phyloP scores from a whole-genome alignment of 2,888 invertebrate genomes.

The Empis stercorea region DNA sequence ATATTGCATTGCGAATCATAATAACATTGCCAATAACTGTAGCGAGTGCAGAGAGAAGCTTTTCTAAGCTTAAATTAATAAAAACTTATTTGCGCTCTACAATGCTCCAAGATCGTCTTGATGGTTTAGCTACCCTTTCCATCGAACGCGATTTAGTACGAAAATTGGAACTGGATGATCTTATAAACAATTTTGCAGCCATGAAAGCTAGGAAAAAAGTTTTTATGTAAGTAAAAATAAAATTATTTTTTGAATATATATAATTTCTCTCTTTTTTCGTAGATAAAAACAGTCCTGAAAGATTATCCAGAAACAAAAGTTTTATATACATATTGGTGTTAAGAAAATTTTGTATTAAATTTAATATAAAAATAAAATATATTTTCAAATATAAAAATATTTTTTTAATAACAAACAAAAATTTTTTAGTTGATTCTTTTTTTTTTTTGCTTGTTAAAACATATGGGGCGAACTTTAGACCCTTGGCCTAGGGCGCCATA shows the following conservation, averaged over 20 bases:
- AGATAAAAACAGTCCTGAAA: background rate
- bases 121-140: conserved; percentile 4
- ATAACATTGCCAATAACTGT: conserved; percentile 1
- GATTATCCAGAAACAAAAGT: background rate
- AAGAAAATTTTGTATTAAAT: background rate
- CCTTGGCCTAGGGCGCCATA: background rate
- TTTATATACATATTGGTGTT: background rate
- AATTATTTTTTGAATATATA: background rate
- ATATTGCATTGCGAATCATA: background rate
- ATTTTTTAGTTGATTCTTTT: background rate
- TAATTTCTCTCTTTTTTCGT: conserved; percentile 1
- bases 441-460: background rate
- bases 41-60: conserved; percentile 1
- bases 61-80: conserved; percentile 2
- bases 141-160: conserved; percentile 1
- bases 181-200: conserved; percentile 5
- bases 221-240: background rate
- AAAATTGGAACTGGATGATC: conserved; percentile 3
- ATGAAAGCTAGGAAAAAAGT: conserved; percentile 2
- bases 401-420: background rate
- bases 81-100: conserved; percentile 1
- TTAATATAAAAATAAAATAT: background rate
- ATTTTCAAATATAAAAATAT: background rate
- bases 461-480: background rate
- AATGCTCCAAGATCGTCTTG: conserved; percentile 4